Conservation (phyloP, 2,888 invertebrate species). For the Adineta ricciae region DNA sequence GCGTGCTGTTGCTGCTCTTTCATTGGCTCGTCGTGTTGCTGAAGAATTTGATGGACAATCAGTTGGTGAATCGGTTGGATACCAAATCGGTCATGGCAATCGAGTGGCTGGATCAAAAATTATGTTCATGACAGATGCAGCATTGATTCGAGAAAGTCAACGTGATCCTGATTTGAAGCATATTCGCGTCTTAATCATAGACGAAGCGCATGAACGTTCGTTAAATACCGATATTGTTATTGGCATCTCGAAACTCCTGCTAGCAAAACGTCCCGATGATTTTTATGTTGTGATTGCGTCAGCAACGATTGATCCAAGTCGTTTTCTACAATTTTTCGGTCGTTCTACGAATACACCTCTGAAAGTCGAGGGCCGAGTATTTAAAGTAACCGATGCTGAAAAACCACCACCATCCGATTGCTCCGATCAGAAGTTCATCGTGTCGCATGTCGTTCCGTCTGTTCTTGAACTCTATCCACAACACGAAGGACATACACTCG, state of each 20-base stretch:
- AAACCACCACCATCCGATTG: not conserved
- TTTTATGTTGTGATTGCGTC: conserved; percentile 78
- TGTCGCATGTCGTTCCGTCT: not conserved
- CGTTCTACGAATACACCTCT: not conserved
- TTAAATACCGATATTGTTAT: conserved; percentile 83
- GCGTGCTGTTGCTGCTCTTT: conserved; percentile 72
- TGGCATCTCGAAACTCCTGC: conserved; percentile 73
- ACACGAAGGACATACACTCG: not conserved
- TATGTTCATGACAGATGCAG: conserved; percentile 75
- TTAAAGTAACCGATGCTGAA: not conserved
- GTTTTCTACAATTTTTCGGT: not conserved
- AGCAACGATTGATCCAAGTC: conserved; percentile 79
- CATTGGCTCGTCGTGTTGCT: conserved; percentile 73
- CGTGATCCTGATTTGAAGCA: conserved; percentile 77
- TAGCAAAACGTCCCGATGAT: conserved; percentile 61
- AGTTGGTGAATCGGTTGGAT: conserved; percentile 55
- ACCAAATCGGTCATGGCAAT: conserved; percentile 73
- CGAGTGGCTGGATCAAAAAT: conserved; percentile 51
- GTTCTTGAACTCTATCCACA: not conserved
- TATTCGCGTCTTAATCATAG: conserved; percentile 73
- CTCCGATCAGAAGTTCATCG: not conserved
- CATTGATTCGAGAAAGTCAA: conserved; percentile 84
- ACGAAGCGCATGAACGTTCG: conserved; percentile 88
- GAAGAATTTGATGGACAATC: conserved; percentile 67
- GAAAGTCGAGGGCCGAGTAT: not conserved